Percentiles rank a stretch among this genome's conserved stretches.
These are phyloP conservation scores for Euplexia lucipara DNA, from an alignment of 2,888 invertebrate genomes.

Conservation along the genomic window DNA sequence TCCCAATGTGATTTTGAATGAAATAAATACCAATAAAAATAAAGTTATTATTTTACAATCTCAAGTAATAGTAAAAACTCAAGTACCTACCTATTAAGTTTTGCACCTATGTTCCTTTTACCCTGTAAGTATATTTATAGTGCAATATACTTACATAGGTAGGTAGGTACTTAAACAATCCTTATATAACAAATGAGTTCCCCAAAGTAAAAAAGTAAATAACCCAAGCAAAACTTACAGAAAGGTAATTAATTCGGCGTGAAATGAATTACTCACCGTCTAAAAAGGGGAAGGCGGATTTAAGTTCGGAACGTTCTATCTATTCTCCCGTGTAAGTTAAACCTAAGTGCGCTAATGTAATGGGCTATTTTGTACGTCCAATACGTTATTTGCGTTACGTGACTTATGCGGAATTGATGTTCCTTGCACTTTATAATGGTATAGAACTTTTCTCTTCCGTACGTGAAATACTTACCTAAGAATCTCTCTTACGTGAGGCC, in stretches of 20 bases:
- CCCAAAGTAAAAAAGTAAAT: constrained; percentile 4
- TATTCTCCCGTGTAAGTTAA: constrained; percentile 38
- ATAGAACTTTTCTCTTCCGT: constrained; percentile 17
- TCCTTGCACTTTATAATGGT: constrained; percentile 41
- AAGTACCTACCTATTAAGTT: too few relatives aligned
- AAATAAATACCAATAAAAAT: too few relatives aligned
- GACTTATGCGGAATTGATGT: constrained; percentile 33
- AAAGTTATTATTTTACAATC: too few relatives aligned
- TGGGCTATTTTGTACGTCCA: constrained; percentile 43
- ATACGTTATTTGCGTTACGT: constrained; percentile 46
- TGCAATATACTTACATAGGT: too few relatives aligned
- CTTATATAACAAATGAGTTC: background rate
- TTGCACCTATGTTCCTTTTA: too few relatives aligned
- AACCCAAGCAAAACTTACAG: constrained; percentile 6
- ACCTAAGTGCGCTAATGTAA: constrained; percentile 46
- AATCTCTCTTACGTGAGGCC: constrained; percentile 17
- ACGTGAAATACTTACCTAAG: constrained; percentile 11
- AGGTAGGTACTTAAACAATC: background rate
- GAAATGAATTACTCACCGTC: constrained; percentile 24
- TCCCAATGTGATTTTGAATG: too few relatives aligned
- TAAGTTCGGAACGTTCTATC: constrained; percentile 17
- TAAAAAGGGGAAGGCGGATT: constrained; percentile 20
- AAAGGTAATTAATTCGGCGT: constrained; percentile 9
- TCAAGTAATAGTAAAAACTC: too few relatives aligned
- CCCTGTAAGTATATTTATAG: too few relatives aligned